Evolutionary conservation across 1,140 invertebrate species (phyloP).

Genomic region (Cryptotermes secundus): DNA sequence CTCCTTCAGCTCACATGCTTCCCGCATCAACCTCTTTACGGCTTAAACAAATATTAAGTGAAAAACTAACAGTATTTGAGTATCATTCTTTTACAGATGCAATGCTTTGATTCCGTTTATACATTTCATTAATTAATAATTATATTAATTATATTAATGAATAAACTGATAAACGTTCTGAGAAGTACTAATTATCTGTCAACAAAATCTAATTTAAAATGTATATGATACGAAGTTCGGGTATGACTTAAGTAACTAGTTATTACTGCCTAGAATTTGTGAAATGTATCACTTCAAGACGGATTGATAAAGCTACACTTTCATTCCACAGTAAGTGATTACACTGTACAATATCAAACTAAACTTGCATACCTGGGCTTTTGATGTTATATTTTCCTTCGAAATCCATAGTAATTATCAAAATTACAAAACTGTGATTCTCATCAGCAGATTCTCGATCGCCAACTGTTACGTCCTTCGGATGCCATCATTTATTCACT

Average conservation of each 20-base stretch:
- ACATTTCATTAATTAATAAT: too few species aligned
- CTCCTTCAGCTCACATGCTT: conserved; percentile 82
- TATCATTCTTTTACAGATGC: not conserved
- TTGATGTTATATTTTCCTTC: conserved; percentile 28
- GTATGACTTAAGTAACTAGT: too few species aligned
- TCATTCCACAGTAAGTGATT: too few species aligned
- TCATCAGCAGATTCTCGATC: not conserved
- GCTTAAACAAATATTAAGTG: conserved; percentile 55
- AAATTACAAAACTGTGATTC: not conserved
- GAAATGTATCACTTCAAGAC: too few species aligned
- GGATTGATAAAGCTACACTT: too few species aligned
- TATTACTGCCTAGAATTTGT: too few species aligned
- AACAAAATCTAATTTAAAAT: too few species aligned
- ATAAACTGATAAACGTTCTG: too few species aligned
- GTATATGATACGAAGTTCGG: too few species aligned
- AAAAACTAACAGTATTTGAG: too few species aligned
- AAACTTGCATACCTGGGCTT: conserved; percentile 23
- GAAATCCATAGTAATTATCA: conserved; percentile 16
- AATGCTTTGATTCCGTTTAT: not conserved
- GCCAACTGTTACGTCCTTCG: not conserved
- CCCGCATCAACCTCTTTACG: conserved; percentile 91
- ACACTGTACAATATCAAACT: not conserved
- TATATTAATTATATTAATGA: not conserved
- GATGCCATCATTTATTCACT: not conserved
- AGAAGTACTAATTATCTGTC: too few species aligned